Evolutionary conservation across 2,113 vertebrate species (phyloP), one percentile per base, ranked within the genome.

Genomic region (Daubentonia madagascariensis): DNA sequence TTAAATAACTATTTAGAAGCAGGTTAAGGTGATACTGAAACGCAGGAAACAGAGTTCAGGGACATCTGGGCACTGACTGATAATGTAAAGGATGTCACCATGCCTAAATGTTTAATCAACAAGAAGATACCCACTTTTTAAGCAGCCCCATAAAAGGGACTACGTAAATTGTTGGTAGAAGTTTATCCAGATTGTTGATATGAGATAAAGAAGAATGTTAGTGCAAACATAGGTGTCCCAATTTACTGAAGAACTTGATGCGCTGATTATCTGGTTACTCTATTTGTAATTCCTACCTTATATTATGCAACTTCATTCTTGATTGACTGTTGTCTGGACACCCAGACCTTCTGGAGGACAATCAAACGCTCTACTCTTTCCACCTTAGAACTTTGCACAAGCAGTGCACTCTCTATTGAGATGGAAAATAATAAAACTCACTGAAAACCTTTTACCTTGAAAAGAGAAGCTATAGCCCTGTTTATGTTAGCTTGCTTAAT

Each of bases 51-150:
- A 17, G 17, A 83, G 16, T 40, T 59, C 25, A 83, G 18, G 28
- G 3, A n/a, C 35, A 45, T 10, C 12, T 20, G 57, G 1, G 5
- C 1, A 14, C 4, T 40, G 23, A 63, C 1, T 50, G 13, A 43
- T 30, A 23, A 23, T 18, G 45, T 37, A 67, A 88, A 67, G 25
- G 37, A 25, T 32, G 25, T 67, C 35, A 1, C 4, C 32, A 37
- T 32, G 8, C 4, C 40, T 57, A 68, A 67, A 59, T 35, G 28
- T 6, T 12, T 40, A 37, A 84, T 32, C 37, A 48, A 28, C 30
- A 28, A 80, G 35, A 81, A 57, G 10, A 37, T 65, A 54, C 17
- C 8, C 13, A 57, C 40, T 28, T 73, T 48, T 57, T 30, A 63
- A 68, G 4, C 10, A 11, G 3, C 40, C 4, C 30, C 40, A 59